Base-by-base conservation (phyloP, 2,113 vertebrate species). In the Indicator indicator region DNA sequence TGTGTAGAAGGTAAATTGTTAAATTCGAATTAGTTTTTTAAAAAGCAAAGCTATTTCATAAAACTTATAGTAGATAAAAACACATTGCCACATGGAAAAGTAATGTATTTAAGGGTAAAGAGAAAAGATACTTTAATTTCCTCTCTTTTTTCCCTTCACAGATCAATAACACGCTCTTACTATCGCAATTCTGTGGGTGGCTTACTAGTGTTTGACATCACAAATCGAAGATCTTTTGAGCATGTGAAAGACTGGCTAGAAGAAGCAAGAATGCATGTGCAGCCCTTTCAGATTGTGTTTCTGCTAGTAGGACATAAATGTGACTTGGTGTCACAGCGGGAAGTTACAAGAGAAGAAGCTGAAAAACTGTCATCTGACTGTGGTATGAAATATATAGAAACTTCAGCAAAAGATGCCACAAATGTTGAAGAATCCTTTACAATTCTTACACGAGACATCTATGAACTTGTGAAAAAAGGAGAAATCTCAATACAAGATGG, bases 361-460 rank as follows among this genome's bases (percentile, higher is more conserved):
- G 98, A 98, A 94, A 97, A 97, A 83, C 94, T 98, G 60, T 98
- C 98, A 2, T 96, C 97, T 56, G 97, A 97, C 88, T 98, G 97
- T 87, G 97, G 98, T 18, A 98, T 98, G 98, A 98, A 97, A 87
- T 98, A 98, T 6, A 98, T 98, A 69, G 98, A 98, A 97, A 98
- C 98, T 8, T 98, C 98, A 36, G 98, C 98, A 36, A 98, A 98
- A 92, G 97, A 98, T 62, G 98, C 98, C 44, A 98, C 97, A 0
- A 98, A 98, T 36, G 98, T 98, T 23, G 98, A 98, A 88, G 98
- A 98, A 84, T 98, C 98, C 58, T 98, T 98, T 89, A 98, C 97
- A 10, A 94, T 98, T 88, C 96, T 98, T 64, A 98, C 98, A 17
- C 97, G 96, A 96, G 98, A 98, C 84, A 98, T 98, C 90, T 98